Evolutionary conservation across 2,888 invertebrate genomes (phyloP).

Genomic region (Sepiola atlantica): DNA sequence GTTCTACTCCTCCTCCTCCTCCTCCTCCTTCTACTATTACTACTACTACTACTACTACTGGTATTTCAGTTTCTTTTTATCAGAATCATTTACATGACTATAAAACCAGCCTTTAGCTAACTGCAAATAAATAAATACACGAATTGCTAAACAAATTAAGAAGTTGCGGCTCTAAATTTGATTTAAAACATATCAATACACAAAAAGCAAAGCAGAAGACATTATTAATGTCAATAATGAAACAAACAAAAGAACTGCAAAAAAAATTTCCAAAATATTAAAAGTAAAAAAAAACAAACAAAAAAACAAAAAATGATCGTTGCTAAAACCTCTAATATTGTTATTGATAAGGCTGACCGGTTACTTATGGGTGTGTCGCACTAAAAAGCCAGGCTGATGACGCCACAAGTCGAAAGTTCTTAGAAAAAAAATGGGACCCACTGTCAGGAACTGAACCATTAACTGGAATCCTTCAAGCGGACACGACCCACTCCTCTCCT

Average conservation of each 20-base stretch:
- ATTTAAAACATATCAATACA: not conserved
- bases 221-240: not conserved
- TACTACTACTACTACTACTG: too few species aligned
- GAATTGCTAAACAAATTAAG: too few species aligned
- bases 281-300: too few species aligned
- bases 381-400: constrained; percentile 32
- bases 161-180: not conserved
- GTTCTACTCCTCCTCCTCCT: too few species aligned
- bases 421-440: not conserved
- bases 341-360: not conserved
- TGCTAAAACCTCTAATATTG: not conserved
- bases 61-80: too few species aligned
- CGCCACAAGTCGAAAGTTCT: not conserved
- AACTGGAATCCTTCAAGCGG: not conserved
- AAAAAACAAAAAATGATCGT: not conserved
- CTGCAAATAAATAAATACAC: not conserved
- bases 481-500: not conserved
- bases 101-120: not conserved
- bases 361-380: not conserved
- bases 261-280: not conserved
- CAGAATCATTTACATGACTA: too few species aligned
- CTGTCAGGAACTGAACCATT: constrained; percentile 6
- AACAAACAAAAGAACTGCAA: not conserved
- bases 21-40: too few species aligned
- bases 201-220: not conserved